Evolutionary conservation across 2,888 invertebrate species (phyloP), one percentile per base, ranked within the genome.

Genomic region (Acanthoscelides obtectus): DNA sequence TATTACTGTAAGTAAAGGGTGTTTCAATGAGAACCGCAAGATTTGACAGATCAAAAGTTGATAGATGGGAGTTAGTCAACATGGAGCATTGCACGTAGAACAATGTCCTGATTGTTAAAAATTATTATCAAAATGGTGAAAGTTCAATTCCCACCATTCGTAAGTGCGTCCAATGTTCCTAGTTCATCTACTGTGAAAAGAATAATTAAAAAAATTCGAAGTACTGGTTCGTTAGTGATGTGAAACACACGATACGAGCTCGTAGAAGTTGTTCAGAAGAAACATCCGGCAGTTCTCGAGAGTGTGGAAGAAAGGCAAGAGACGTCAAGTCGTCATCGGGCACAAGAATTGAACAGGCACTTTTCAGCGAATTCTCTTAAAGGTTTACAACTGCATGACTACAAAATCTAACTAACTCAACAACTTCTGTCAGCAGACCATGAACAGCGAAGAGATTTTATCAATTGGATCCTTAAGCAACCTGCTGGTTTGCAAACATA

Each of bases 301-400:
- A 19, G 63, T 63, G 63, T 63, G 63, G 19, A 8, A 63, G 63
- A 63, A 63, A 63, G 63, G 63, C 63, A 8, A 63, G 63, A 63
- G 63, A 63, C 63, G 63, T 64, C 25, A 45, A 65, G n/a, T 22
- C 25, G 27, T 21, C 22, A n/a, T n/a, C n/a, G n/a, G n/a, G n/a
- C n/a, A n/a, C n/a, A n/a, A n/a, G n/a, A n/a, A n/a, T n/a, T n/a
- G 21, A 69, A 70, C 67, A 70, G 66, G 22, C 66, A 70, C 70
- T 70, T 22, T 70, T 70, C 67, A 70, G 67, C 70, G 67, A 22
- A 70, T 70, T 25, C 25, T 70, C 8, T 22, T 22, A 67, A 70
- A 22, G n/a, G n/a, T n/a, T n/a, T n/a, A n/a, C n/a, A n/a, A n/a
- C n/a, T n/a, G n/a, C n/a, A n/a, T n/a, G n/a, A n/a, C n/a, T n/a